Evolutionary conservation across 2,888 invertebrate species (phyloP), one percentile per base, ranked within the genome.

Genomic region (Psylliodes chrysocephalus): DNA sequence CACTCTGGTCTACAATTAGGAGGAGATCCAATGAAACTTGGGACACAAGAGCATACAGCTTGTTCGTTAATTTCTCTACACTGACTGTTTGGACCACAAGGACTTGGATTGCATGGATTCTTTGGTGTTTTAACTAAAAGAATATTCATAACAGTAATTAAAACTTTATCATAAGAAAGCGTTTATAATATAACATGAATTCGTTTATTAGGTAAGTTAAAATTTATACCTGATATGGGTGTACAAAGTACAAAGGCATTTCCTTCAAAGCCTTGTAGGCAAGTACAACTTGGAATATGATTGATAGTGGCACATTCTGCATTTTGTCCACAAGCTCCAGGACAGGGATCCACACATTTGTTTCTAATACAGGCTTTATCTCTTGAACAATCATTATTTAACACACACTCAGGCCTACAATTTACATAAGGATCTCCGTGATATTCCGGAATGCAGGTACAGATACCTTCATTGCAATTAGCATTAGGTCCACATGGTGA

Each of bases 271-370:
- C 87, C 89, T 22, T 83, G 79, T n/a, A 89, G 88, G 79, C 93
- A 94, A 42, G 86, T 87, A 75, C 94, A 94, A 74, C 89, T 88
- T 6, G 93, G 91, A 78, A 91, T 88, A 76, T 94, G 93, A 76
- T 90, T 91, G 33, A 90, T 85, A 1, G 91, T 91, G 72, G 88
- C 84, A 79, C 94, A 94, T 60, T 88, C 78, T 0, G 93, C 92
- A 75, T 89, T 88, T 66, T 84, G 82, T 12, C 92, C 93, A 79
- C 94, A 94, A n/a, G 89, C 89, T 68, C 89, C 90, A 8, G 86
- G 85, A 75, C 93, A 93, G 35, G 91, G 90, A 82, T 91, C 86
- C n/a, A 85, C 78, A 74, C 91, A 91, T 77, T 87, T 89, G 74
- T 88, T 89, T 75, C 86, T 85, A 17, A 91, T 86, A 79, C 92